Evolutionary conservation across 2,797 vertebrate species (phyloP), one percentile per base, ranked within the genome.

Genomic region (Diglossa cyanea): DNA sequence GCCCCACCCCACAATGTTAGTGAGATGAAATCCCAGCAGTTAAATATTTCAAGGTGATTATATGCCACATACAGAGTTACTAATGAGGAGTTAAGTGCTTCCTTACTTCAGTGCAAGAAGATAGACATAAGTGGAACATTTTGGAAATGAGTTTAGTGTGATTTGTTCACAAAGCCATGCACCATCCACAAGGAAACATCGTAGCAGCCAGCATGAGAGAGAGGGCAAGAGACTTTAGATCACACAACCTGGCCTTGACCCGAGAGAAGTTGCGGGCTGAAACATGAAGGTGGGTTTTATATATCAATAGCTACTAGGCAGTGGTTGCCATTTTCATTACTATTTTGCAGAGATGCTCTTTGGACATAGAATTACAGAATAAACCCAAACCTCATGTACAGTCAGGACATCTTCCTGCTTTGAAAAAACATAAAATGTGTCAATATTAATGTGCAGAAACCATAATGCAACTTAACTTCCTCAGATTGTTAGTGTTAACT

Each of bases 11-110:
- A 30, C 44, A 33, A 53, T 55, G 60, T 75, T 88, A 54, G 72
- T 10, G 20, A 88, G 68, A 79, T 72, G 73, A 96, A 90, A 93
- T 84, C 68, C 76, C 21, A 7, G 40, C 61, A 79, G 57, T 92
- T 92, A 95, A 93, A 85, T 88, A 93, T 92, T 94, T 90, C 82
- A 91, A 85, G 88, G 92, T 93, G 93, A 85, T 96, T 90, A 85
- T 13, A 55, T 86, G 82, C 77, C 75, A 77, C 58, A 25, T 48
- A 63, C 35, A 15, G 57, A 48, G 57, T 67, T 88, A 80, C 63
- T 78, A 85, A 84, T 78, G 73, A 86, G 67, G 72, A 85, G 42
- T 50, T 77, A 88, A 88, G 71, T 30, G 39, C 47, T 95, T 95
- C 48, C 77, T 95, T 91, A 55, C 68, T 83, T 92, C 76, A 23